Evolutionary conservation across 1,140 invertebrate species (phyloP), one percentile per base, ranked within the genome.

Genomic region (Euwallacea similis): DNA sequence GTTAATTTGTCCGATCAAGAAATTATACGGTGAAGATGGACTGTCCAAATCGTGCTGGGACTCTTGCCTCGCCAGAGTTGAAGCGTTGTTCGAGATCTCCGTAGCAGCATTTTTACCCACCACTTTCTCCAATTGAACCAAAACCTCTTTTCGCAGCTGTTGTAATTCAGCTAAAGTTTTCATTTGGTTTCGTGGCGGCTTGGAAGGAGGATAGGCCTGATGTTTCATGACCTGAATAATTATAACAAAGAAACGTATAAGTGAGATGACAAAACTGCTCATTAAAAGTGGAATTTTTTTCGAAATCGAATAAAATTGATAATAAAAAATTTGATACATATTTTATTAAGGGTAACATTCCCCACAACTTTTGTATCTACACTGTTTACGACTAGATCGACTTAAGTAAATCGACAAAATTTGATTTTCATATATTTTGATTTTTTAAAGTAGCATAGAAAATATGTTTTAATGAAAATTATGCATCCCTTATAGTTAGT

Each of bases 41-140:
- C 83, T 71, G 77, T 82, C 85, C 80, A 85, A 75, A 81, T 86
- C 63, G 44, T 82, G 81, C 46, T 81, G 80, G 10, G 82, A 76
- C 66, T 85, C 85, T 63, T 81, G 80, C 46, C 78, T 69, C 0
- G 80, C 81, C 55, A 81, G 67, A 55, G 62, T 80, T 15, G 75
- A 77, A 7, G 81, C 81, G 11, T 76, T 78, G 62, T 80, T 79
- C 42, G 80, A 80, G 56, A 82, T 81, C n/a, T 79, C 78, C 9
- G 84, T 81, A n/a, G 83, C 81, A 44, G 82, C 80, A 67, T 84
- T 84, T 74, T 86, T 86, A 11, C 85, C 85, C 43, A 88, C 84
- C 50, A 89, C 87, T 73, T 88, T 88, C 76, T 89, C 88, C 16
- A 91, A 76, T 68, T 90, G 89, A 74, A 84, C 85, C 41, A 91